Evolutionary conservation across 2,888 invertebrate genomes (phyloP).

Genomic region (Sipunculus nudus): DNA sequence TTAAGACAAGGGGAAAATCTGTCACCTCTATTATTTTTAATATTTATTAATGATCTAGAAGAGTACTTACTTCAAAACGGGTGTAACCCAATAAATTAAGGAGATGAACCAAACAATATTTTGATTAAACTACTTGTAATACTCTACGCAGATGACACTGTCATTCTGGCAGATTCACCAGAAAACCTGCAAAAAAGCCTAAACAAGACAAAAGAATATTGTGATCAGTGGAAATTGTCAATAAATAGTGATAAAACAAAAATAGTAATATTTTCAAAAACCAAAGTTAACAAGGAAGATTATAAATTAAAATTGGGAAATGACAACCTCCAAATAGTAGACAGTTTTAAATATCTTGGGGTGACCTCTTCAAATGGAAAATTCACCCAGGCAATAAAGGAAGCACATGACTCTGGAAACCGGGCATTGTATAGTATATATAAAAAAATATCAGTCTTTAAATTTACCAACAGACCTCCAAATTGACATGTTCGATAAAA

Average conservation of each 20-base stretch:
- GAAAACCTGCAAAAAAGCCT: background rate
- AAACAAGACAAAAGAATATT: background rate
- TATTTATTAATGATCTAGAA: slow-evolving; percentile 10
- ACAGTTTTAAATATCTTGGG: slow-evolving; percentile 4
- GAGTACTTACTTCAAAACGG: background rate
- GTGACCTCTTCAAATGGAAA: background rate
- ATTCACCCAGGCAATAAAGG: background rate
- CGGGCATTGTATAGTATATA: background rate
- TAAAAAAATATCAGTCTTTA: background rate
- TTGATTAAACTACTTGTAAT: background rate
- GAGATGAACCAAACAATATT: background rate
- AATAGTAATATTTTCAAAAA: slow-evolving; percentile 3
- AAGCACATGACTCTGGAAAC: background rate
- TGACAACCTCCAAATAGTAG: background rate
- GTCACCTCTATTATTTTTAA: slow-evolving; percentile 5
- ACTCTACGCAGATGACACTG: slow-evolving; percentile 6
- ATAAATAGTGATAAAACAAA: slow-evolving; percentile 6
- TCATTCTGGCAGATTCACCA: background rate
- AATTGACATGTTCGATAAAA: background rate
- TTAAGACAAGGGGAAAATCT: slow-evolving; percentile 8
- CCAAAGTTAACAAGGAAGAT: background rate
- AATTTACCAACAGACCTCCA: background rate
- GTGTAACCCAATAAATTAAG: background rate
- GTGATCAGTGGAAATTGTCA: background rate
- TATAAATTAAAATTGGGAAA: background rate